A percentile compares a stretch with the other conserved stretches of the same genome.
Evolutionary conservation across 2,888 invertebrate genomes (phyloP).

Genomic region (Diplolepis rosae): DNA sequence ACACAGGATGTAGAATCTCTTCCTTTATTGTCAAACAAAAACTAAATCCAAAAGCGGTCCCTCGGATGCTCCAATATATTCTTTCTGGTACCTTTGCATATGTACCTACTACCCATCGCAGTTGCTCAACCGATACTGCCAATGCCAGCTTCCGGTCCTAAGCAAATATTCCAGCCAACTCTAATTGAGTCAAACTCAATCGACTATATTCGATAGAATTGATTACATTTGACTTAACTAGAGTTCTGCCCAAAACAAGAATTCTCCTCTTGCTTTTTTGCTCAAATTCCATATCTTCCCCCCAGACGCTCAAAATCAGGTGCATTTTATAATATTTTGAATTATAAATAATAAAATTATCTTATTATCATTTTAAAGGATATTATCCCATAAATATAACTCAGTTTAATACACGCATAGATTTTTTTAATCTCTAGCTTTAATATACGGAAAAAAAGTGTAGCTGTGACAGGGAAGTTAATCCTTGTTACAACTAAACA

Average conservation of each 20-base stretch:
- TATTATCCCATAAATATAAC: too few relatives aligned
- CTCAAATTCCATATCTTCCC: neutral
- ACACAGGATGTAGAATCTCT: constrained; percentile 62
- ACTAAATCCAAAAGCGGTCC: constrained; percentile 64
- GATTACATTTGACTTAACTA: constrained; percentile 16
- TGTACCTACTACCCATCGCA: neutral
- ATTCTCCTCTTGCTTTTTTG: neutral
- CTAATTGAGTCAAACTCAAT: constrained; percentile 11
- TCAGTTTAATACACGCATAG: too few relatives aligned
- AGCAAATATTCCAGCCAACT: neutral
- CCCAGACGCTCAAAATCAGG: neutral
- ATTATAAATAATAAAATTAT: too few relatives aligned
- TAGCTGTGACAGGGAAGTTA: too few relatives aligned
- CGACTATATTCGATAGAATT: neutral
- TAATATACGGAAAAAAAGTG: too few relatives aligned
- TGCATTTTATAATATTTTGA: too few relatives aligned
- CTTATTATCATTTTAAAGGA: too few relatives aligned
- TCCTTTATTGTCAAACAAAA: constrained; percentile 59
- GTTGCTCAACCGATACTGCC: neutral
- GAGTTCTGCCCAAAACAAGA: neutral
- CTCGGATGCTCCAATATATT: constrained; percentile 58
- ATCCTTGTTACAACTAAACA: too few relatives aligned
- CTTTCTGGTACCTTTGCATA: constrained; percentile 54
- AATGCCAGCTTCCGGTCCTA: neutral
- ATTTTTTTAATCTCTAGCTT: too few relatives aligned